These are phyloP conservation scores for Peromyscus eremicus DNA, from an alignment of 2,797 vertebrate species.

Conservation along the genomic window DNA sequence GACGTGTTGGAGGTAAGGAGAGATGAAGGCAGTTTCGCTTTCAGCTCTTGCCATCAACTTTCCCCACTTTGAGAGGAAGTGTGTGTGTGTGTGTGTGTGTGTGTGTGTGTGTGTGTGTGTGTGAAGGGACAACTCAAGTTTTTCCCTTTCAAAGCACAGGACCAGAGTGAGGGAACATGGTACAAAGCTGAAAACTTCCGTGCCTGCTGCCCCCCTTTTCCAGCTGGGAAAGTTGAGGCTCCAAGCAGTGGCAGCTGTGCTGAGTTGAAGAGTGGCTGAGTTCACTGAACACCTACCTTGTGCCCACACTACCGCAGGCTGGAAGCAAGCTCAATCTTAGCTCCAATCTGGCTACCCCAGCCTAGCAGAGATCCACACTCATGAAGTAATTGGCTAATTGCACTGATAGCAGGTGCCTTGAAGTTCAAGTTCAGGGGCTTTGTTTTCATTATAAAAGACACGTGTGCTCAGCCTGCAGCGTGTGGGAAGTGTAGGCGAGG, in stretches of 20 bases:
- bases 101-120: too few relatives aligned
- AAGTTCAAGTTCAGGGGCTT: background rate
- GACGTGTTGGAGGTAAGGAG: slow-evolving; percentile 84
- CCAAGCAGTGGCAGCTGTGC: background rate
- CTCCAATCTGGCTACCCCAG: background rate
- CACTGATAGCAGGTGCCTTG: background rate
- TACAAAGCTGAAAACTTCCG: background rate
- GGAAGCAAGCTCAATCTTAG: background rate
- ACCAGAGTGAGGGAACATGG: background rate
- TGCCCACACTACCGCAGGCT: background rate
- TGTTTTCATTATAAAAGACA: background rate
- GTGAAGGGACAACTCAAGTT: too few relatives aligned
- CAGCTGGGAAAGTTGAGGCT: slow-evolving; percentile 7
- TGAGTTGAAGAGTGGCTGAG: background rate
- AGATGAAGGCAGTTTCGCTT: rapidly evolving
- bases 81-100: background rate
- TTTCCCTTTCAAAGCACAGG: background rate
- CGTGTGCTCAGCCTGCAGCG: background rate
- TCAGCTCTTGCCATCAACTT: background rate
- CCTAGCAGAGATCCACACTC: background rate
- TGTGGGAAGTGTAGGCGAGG: background rate
- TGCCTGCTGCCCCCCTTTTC: background rate
- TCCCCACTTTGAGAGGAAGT: background rate
- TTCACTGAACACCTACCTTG: background rate
- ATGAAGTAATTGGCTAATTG: background rate